Evolutionary conservation across 2,888 invertebrate genomes (phyloP).

Genomic region (Amphipyra tragopoginis): DNA sequence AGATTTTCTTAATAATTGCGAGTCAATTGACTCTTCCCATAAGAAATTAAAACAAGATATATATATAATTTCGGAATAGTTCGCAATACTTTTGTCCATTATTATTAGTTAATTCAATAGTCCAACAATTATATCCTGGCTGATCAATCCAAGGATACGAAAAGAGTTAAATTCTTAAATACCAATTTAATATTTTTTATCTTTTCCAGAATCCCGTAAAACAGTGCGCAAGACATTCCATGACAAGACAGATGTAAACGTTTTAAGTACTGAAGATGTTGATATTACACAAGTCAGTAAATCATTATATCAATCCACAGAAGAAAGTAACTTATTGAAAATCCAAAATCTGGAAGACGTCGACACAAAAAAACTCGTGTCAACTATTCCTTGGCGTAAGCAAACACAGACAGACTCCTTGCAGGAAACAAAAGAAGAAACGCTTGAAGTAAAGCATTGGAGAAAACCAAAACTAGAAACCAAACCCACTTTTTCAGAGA

Average conservation of each 20-base stretch:
- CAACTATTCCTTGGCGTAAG: slow-evolving; percentile 80
- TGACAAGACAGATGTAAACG: slow-evolving; percentile 71
- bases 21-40: too few relatives aligned
- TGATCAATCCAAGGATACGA: too few relatives aligned
- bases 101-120: too few relatives aligned
- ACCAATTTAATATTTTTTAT: background rate
- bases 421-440: slow-evolving; percentile 58
- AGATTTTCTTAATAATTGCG: too few relatives aligned
- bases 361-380: slow-evolving; percentile 68
- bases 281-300: slow-evolving; percentile 62
- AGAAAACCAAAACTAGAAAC: slow-evolving; percentile 62
- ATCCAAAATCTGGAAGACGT: slow-evolving; percentile 74
- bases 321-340: slow-evolving; percentile 81
- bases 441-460: slow-evolving; percentile 69
- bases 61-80: too few relatives aligned
- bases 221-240: slow-evolving; percentile 69
- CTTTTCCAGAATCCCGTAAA: slow-evolving; percentile 75
- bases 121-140: too few relatives aligned
- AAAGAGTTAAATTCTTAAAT: too few relatives aligned
- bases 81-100: too few relatives aligned
- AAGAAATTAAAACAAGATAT: too few relatives aligned
- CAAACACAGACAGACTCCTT: slow-evolving; percentile 57
- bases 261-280: slow-evolving; percentile 58
- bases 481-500: slow-evolving; percentile 48
- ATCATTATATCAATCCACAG: slow-evolving; percentile 75